Base-by-base conservation (phyloP, 1,140 invertebrate species). In the Drosophila ironensis region DNA sequence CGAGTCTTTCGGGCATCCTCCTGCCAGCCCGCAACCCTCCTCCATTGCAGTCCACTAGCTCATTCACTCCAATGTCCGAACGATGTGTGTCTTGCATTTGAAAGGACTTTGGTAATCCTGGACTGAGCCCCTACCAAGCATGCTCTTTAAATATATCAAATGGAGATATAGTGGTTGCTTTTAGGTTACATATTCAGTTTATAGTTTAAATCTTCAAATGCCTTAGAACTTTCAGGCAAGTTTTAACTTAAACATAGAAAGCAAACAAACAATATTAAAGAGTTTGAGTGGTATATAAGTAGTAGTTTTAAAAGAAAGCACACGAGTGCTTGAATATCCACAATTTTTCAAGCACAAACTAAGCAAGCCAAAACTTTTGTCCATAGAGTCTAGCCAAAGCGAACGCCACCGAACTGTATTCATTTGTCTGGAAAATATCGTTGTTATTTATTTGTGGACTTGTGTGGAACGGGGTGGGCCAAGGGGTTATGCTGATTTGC, bases 71-170 rank as follows among this genome's bases (percentile, higher is more conserved):
- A 1, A 16, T 24, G 22, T 25, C 20, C 40, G 12, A 48, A 54
- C 35, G 44, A 51, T 76, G 72, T 70, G 72, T 70, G 50, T 50
- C 59, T 41, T 76, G 45, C 53, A 68, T 81, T 72, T 66, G 33
- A 72, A 72, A 57, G 56, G 30, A 57, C 78, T 24, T 52, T 54
- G 76, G 68, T 82, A 72, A 82, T 77, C 61, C 78, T 28, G 30
- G 20, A 5, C 56, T 19, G 24, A 56, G 25, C 19, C 25, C 37
- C 19, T 35, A n/a, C 6, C 22, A 24, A 24, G 33, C n/a, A 14
- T 22, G 12, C 19, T 22, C 11, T 11, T 37, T 14, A 3, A 25
- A 33, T 33, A 14, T 2, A 22, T 22, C 20, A 22, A 22, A 22
- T 5, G n/a, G n/a, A n/a, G n/a, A 22, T 22, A 22, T 22, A 5